Percentiles rank a stretch among this genome's conserved stretches.
Conservation (phyloP, 2,888 invertebrate genomes). For the Acanthosepion lycidas region DNA sequence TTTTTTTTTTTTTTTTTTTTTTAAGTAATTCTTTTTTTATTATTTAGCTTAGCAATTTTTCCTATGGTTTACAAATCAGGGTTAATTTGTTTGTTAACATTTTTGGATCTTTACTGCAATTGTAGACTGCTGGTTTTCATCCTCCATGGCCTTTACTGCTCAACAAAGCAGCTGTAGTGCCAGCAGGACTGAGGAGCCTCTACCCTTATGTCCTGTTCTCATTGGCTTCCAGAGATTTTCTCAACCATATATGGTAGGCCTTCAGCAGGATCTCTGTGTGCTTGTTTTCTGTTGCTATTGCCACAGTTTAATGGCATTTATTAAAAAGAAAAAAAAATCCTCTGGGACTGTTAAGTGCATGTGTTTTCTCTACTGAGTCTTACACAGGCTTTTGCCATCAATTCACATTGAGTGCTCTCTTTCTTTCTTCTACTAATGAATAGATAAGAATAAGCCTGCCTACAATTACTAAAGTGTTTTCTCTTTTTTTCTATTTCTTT, state of each 20-base stretch:
- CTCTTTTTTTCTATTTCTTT: neutral
- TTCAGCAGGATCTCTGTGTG: neutral
- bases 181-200: conserved; percentile 34
- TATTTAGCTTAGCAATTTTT: neutral
- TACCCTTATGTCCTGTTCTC: conserved; percentile 37
- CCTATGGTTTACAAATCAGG: neutral
- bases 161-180: neutral
- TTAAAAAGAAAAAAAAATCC: neutral
- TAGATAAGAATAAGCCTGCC: conserved; percentile 17
- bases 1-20: neutral
- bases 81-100: neutral
- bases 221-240: conserved; percentile 25
- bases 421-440: neutral
- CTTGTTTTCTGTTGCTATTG: conserved; percentile 37
- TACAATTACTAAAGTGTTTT: neutral
- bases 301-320: conserved; percentile 6
- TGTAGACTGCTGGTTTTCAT: conserved; percentile 43
- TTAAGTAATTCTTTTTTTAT: neutral
- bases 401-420: neutral
- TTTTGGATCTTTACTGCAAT: conserved; percentile 39
- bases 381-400: neutral
- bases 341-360: conserved; percentile 5
- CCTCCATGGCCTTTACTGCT: conserved; percentile 40
- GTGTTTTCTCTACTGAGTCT: neutral
- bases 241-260: conserved; percentile 43